These are phyloP conservation scores for Lycia hirtaria DNA, from an alignment of 2,888 invertebrate species.

Conservation along the genomic window DNA sequence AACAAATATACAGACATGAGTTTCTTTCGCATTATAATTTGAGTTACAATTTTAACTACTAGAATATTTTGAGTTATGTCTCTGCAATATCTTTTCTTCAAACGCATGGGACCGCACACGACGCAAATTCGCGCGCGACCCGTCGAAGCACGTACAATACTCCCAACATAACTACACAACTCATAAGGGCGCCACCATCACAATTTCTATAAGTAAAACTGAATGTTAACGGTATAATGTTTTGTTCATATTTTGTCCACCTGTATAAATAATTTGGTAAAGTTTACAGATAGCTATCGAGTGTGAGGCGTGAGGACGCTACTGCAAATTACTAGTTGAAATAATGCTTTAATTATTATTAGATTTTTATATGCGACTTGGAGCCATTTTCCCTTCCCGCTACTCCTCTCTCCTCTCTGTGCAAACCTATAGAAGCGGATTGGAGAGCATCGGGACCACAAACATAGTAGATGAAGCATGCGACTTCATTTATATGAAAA, in stretches of 20 bases:
- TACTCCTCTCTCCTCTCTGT: no score
- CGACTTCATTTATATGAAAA: no score
- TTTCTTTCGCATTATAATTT: no score
- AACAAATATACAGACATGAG: no score
- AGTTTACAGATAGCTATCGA: conserved; percentile 12
- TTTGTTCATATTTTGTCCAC: neutral
- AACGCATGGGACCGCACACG: conserved; percentile 71
- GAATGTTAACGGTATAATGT: neutral
- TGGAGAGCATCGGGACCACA: no score
- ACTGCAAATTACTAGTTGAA: conserved; percentile 3
- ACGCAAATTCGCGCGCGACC: conserved; percentile 61
- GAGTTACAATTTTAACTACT: no score
- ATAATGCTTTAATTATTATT: neutral
- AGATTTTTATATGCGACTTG: no score
- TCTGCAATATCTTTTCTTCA: conserved; percentile 39
- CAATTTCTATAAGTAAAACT: neutral
- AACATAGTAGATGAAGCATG: no score
- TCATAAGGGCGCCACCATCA: neutral
- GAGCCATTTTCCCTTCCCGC: no score
- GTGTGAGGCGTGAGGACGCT: neutral
- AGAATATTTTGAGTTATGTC: neutral
- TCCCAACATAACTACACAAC: neutral
- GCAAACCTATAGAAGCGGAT: no score
- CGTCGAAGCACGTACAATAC: conserved; percentile 54
- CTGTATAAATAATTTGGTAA: neutral